A percentile compares a stretch with the other conserved stretches of the same genome.
These are phyloP conservation scores for Hydrotaea diabolus DNA, from an alignment of 2,888 invertebrate species.

Conservation along the genomic window DNA sequence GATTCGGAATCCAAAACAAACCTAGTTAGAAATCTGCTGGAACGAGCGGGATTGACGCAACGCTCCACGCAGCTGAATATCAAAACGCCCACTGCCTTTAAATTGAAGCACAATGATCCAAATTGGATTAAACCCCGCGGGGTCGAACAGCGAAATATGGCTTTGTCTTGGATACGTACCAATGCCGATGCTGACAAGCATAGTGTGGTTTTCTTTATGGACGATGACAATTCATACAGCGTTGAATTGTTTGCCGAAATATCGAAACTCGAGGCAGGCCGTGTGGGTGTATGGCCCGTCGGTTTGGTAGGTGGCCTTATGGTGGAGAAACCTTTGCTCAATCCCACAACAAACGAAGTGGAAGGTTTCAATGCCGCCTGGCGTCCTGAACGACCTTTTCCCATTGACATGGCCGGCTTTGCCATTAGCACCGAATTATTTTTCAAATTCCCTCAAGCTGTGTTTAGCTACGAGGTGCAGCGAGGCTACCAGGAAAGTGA, in stretches of 20 bases:
- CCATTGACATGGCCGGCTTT: slow-evolving; percentile 99
- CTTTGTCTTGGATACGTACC: slow-evolving; percentile 86
- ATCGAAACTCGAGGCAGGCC: slow-evolving; percentile 85
- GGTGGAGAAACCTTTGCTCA: slow-evolving; percentile 93
- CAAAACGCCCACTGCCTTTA: slow-evolving; percentile 86
- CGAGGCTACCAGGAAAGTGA: slow-evolving; percentile 95
- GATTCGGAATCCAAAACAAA: slow-evolving; percentile 85
- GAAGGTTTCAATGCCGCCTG: slow-evolving; percentile 87
- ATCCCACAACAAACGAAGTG: slow-evolving; percentile 83
- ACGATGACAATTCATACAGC: slow-evolving; percentile 97
- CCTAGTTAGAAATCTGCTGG: slow-evolving; percentile 88
- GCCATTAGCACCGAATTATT: slow-evolving; percentile 91
- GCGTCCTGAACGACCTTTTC: slow-evolving; percentile 95
- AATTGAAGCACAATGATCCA: slow-evolving; percentile 85
- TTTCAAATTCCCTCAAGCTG: slow-evolving; percentile 86
- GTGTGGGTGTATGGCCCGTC: slow-evolving; percentile 96
- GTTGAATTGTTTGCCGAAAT: slow-evolving; percentile 95
- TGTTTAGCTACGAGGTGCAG: slow-evolving; percentile 91
- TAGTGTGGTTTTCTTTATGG: slow-evolving; percentile 94
- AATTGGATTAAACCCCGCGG: slow-evolving; percentile 92
- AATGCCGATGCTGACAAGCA: slow-evolving; percentile 82
- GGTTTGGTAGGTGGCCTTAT: slow-evolving; percentile 97
- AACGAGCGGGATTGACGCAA: slow-evolving; percentile 77
- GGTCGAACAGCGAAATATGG: slow-evolving; percentile 94
- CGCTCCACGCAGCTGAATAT: slow-evolving; percentile 85